A percentile compares a stretch with the other conserved stretches of the same genome.
Evolutionary conservation across 2,888 invertebrate species (phyloP).

Genomic region (Harpagoxenus sublaevis): DNA sequence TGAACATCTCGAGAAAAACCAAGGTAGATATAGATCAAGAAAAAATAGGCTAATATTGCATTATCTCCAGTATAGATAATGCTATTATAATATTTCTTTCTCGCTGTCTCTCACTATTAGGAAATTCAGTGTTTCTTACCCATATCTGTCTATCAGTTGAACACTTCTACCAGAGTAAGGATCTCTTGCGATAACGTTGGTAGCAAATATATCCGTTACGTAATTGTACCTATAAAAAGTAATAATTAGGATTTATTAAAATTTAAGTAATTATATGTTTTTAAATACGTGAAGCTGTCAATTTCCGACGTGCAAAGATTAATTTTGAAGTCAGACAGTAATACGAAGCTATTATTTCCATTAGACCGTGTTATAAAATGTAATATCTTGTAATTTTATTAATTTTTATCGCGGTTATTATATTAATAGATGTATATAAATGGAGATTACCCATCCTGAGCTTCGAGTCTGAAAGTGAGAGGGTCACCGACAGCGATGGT

Average conservation of each 20-base stretch:
- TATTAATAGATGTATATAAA: not conserved
- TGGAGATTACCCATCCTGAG: constrained; percentile 91
- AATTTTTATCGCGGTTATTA: not conserved
- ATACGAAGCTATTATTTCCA: not conserved
- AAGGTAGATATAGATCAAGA: not conserved
- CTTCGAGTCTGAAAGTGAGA: constrained; percentile 94
- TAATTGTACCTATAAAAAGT: constrained; percentile 89
- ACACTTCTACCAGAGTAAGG: constrained; percentile 96
- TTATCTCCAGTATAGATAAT: not conserved
- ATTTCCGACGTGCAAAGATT: not conserved
- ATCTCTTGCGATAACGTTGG: constrained; percentile 96
- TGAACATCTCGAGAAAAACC: not conserved
- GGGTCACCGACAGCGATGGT: constrained; percentile 98
- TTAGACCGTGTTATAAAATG: not conserved
- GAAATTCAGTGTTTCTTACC: constrained; percentile 87
- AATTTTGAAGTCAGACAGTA: not conserved
- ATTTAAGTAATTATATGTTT: not conserved
- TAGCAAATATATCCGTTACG: constrained; percentile 96
- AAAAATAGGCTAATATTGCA: not conserved
- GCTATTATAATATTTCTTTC: not conserved
- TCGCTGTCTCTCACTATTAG: not conserved
- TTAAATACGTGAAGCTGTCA: not conserved
- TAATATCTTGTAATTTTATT: not conserved
- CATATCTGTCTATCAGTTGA: constrained; percentile 95
- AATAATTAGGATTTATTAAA: not conserved